Conservation (phyloP, 2,113 vertebrate genomes). For the Rafetus swinhoei region DNA sequence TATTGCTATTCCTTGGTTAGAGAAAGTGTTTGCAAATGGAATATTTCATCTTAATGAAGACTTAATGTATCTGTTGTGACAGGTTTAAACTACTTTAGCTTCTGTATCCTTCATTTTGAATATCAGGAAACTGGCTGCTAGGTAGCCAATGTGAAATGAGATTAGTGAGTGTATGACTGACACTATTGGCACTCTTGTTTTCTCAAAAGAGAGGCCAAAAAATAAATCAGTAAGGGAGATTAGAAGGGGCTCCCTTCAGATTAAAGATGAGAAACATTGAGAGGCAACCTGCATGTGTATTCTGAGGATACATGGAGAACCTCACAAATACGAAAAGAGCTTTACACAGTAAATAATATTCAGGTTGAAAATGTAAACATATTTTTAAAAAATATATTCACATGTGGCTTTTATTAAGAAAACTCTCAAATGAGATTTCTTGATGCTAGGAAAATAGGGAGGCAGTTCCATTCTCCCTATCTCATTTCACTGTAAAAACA, state of each 20-base stretch:
- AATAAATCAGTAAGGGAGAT: neutral
- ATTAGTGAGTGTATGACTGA: neutral
- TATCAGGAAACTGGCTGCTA: neutral
- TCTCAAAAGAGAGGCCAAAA: neutral
- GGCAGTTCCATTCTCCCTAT: constrained; percentile 38
- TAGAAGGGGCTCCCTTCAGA: neutral
- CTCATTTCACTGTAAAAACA: constrained; percentile 28
- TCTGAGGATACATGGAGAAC: neutral
- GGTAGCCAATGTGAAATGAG: neutral
- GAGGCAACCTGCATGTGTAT: neutral
- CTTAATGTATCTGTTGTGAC: neutral
- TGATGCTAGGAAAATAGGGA: constrained; percentile 15
- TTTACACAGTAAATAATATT: neutral
- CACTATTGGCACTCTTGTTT: neutral
- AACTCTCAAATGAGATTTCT: constrained; percentile 22
- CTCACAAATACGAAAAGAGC: neutral
- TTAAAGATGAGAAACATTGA: neutral
- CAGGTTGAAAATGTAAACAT: neutral
- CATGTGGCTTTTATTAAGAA: neutral
- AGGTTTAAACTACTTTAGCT: neutral
- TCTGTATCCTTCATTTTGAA: neutral
- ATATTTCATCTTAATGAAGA: neutral
- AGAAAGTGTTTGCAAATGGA: neutral
- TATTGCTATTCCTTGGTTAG: neutral
- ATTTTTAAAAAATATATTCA: neutral